Percentiles rank a stretch among this genome's conserved stretches.
Evolutionary conservation across 2,888 invertebrate species (phyloP).

Genomic region (Cistogaster globosa): DNA sequence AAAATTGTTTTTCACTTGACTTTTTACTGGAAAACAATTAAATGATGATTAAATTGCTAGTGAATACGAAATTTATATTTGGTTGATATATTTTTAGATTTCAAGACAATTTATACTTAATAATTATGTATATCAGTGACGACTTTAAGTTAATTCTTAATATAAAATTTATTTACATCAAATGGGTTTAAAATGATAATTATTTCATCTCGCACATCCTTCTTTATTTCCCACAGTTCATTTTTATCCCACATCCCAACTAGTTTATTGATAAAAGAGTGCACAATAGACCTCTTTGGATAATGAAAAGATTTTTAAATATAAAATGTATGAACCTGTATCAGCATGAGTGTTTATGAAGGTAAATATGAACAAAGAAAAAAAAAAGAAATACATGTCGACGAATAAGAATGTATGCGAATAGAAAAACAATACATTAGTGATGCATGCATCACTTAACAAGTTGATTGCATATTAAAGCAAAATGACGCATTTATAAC

Average conservation of each 20-base stretch:
- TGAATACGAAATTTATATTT: no score
- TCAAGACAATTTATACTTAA: no score
- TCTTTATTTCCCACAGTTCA: not conserved
- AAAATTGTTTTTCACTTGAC: no score
- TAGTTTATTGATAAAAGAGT: constrained; percentile 10
- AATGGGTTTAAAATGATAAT: no score
- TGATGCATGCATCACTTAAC: constrained; percentile 63
- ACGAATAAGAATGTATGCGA: constrained; percentile 16
- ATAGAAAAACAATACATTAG: constrained; percentile 59
- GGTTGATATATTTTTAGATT: no score
- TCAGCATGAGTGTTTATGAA: constrained; percentile 9
- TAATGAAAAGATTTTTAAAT: constrained; percentile 39
- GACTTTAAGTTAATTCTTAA: no score
- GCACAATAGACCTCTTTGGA: constrained; percentile 3
- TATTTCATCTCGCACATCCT: no score
- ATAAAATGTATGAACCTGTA: not conserved
- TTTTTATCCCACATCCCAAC: not conserved
- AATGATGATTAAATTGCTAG: no score
- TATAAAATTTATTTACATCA: no score
- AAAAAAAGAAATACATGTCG: constrained; percentile 17
- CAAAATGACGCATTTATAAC: constrained; percentile 65
- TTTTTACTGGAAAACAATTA: no score
- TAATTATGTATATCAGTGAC: no score
- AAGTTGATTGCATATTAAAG: constrained; percentile 69
- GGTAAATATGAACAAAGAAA: constrained; percentile 9